Base-by-base conservation (phyloP, 2,113 vertebrate genomes). In the Paradoxurus hermaphroditus region DNA sequence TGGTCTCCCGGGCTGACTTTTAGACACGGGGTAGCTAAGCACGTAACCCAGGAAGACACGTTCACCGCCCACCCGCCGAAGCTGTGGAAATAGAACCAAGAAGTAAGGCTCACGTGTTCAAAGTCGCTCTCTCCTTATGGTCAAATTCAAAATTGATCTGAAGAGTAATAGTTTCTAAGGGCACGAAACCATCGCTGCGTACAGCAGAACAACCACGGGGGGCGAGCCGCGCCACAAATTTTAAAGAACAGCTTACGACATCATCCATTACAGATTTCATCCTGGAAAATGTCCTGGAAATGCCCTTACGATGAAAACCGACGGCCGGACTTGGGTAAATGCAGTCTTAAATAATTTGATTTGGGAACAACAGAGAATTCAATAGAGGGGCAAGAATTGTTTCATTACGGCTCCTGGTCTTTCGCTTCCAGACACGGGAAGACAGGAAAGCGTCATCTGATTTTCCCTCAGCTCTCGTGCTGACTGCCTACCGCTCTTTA, bases 171-270 rank as follows among this genome's bases (percentile, higher is more conserved):
- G 63, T 72, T 84, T 56, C 62, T 25, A 53, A 79, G 31, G 36
- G 2, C 90, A 15, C 8, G 44, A 85, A 90, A n/a, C 67, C 46
- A 49, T 12, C 34, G 56, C 62, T 70, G 0, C 56, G 16, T 44
- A 4, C 1, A 25, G 3, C 8, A 16, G 4, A 19, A 87, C 21
- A n/a, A 75, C 1, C 14, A 10, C 2, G 51, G 1, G 18, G 12
- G 12, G 18, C 31, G 0, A 44, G 3, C 27, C 7, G 12, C 27
- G 51, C 18, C 13, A 56, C 31, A 86, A 63, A 49, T 19, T 79
- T 13, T 49, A 78, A 75, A 59, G 46, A 82, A 27, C 31, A 70
- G 53, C 4, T 41, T 14, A 34, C 2, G 36, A 27, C 79, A 63
- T 15, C 59, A 4, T 21, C n/a, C 23, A 4, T 65, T 36, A 41